Base-by-base conservation (phyloP, 1,140 invertebrate species). In the Theocolax elegans region DNA sequence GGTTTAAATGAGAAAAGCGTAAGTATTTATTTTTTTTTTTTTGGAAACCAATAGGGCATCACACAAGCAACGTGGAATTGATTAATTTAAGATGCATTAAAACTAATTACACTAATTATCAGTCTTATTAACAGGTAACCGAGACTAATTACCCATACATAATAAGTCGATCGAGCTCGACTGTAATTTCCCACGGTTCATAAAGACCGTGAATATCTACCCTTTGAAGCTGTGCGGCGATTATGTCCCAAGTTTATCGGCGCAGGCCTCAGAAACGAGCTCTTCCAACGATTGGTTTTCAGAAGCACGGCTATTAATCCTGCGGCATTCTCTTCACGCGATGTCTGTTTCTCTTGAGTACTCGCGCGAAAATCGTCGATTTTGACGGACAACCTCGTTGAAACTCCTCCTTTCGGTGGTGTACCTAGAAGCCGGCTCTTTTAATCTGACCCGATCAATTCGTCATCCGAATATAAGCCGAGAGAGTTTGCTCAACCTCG, bases 231-330 rank as follows among this genome's bases (percentile, higher is more conserved):
- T n/a, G 17, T 21, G 21, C 29, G 29, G n/a, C n/a, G n/a, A n/a
- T 35, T 56, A 19, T 56, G 19, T 56, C 12, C 53, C 29, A 56
- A 59, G 19, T 59, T 59, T 59, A 59, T 25, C 19, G 56, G 8
- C 0, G 17, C 3, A 23, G 54, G 17, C n/a, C n/a, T n/a, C n/a
- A n/a, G n/a, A n/a, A 38, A 21, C 31, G 31, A 38, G 17, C n/a
- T 12, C n/a, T 8, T 4, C 17, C 19, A 2, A 42, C 42, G 56
- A 59, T 59, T 59, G 21, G 38, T 35, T 59, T 31, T 40, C 29
- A n/a, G 9, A 19, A 23, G 35, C 31, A 12, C 51, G 54, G 2
- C 27, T 15, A 3, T 12, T 2, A 2, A 12, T 10, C 2, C 3
- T n/a, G n/a, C n/a, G 27, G 3, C 3, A 17, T 2, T 1, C 15